Conservation (phyloP, 2,888 invertebrate species). For the Drosophila buzzatii region DNA sequence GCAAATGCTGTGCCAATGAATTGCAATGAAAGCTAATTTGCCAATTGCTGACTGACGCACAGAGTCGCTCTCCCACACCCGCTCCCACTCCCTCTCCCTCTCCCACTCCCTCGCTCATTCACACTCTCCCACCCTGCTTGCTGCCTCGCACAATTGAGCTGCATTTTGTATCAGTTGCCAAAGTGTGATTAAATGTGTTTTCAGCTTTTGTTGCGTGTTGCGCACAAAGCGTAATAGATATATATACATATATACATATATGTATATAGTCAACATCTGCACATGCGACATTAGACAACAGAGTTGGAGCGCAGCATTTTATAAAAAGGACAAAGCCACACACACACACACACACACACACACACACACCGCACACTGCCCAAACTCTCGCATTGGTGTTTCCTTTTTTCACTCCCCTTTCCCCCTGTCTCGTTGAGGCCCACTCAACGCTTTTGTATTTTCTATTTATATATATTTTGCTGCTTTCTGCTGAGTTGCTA, state of each 20-base stretch:
- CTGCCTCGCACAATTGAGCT: constrained; percentile 26
- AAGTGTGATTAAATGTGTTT: constrained; percentile 79
- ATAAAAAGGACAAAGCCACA: constrained; percentile 47
- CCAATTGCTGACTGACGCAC: constrained; percentile 56
- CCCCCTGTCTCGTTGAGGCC: neutral
- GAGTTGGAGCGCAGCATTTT: constrained; percentile 7
- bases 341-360: neutral
- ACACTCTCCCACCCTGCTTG: neutral
- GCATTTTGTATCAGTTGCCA: constrained; percentile 65
- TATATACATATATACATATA: neutral
- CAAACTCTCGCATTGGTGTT: neutral
- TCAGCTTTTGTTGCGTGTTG: constrained; percentile 75
- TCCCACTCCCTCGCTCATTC: neutral
- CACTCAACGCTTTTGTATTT: constrained; percentile 59
- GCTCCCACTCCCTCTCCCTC: no score
- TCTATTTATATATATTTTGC: constrained; percentile 25
- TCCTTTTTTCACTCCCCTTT: neutral
- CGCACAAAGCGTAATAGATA: constrained; percentile 26
- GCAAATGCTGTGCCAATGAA: constrained; percentile 64
- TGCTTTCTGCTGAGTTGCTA: constrained; percentile 76
- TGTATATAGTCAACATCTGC: constrained; percentile 26
- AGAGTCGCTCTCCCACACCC: neutral
- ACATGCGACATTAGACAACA: constrained; percentile 68
- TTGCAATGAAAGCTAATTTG: constrained; percentile 80
- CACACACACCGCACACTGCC: constrained; percentile 1